Base-by-base conservation (phyloP, 2,888 invertebrate species). In the Hipparchia sbordonii region DNA sequence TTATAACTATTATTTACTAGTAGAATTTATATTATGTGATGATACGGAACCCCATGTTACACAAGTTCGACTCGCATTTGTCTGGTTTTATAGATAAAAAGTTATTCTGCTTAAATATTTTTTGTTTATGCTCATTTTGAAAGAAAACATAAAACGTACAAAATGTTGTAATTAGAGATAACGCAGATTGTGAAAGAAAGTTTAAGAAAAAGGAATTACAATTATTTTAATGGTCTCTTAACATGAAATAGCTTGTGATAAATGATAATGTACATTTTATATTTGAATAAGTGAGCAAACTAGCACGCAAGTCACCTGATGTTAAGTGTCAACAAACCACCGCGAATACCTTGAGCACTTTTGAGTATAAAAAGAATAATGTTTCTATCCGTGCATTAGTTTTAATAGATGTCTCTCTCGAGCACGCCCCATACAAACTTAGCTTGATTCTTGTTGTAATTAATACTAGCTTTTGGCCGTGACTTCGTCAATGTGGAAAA, bases 81-180 rank as follows among this genome's bases (percentile, higher is more conserved):
- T 39, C 23, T 23, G 23, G 23, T 23, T 23, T 46, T 46, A 46
- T 6, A 67, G 67, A 62, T 62, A n/a, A 62, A 9, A 33, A 9
- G 33, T 60, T 2, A 33, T 39, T 60, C 6, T 12, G 33, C 6
- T 39, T 6, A 39, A 39, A 6, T 60, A 39, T 46, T 57, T 59
- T n/a, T 57, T 57, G n/a, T n/a, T 67, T 56, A 56, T 12, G n/a
- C 23, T 39, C 33, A 56, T 54, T 56, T 45, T 56, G 39, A 67
- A 67, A 10, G 45, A 56, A 5, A 56, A 8, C 48, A 52, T 8
- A 52, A 52, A 52, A 52, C 12, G 52, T 52, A 52, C 10, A 12
- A 12, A 12, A 52, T 52, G 6, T 48, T 8, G 52, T 52, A 12
- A 52, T 52, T 12, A 52, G 10, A 57, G 57, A 57, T 57, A 57